These are phyloP conservation scores for Uria aalge DNA, from an alignment of 2,113 vertebrate species.

Conservation along the genomic window DNA sequence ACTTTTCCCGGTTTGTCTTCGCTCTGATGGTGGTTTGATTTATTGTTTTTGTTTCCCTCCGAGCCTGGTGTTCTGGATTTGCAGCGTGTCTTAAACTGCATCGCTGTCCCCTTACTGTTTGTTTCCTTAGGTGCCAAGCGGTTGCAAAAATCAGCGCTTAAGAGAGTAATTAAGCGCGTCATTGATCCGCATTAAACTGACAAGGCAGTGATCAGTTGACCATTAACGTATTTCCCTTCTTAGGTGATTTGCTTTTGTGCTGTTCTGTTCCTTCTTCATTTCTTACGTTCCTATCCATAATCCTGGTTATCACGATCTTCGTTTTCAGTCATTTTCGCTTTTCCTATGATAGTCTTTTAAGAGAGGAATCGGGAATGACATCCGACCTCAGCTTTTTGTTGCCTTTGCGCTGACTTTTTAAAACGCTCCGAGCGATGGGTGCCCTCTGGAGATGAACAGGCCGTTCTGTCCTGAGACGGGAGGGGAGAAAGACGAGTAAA, in stretches of 20 bases:
- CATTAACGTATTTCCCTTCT: slow-evolving; percentile 40
- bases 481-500: neutral
- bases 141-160: slow-evolving; percentile 19
- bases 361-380: neutral
- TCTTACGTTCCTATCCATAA: neutral
- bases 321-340: neutral
- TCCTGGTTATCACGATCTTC: neutral
- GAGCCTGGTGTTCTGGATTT: slow-evolving; percentile 23
- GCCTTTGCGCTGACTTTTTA: neutral
- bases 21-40: neutral
- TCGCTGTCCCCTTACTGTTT: slow-evolving; percentile 55
- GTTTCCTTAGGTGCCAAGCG: slow-evolving; percentile 65
- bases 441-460: neutral
- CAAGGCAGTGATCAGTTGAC: neutral
- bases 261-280: neutral
- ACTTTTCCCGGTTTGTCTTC: neutral
- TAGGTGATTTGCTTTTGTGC: slow-evolving; percentile 34
- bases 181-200: neutral
- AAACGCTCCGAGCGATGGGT: neutral
- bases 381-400: neutral
- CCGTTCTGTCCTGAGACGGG: neutral
- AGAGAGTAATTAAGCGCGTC: neutral
- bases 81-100: slow-evolving; percentile 4
- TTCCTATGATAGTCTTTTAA: neutral
- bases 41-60: neutral